phyloP scores from a whole-genome alignment of 2,888 invertebrate species.

The Caenorhabditis sinica region DNA sequence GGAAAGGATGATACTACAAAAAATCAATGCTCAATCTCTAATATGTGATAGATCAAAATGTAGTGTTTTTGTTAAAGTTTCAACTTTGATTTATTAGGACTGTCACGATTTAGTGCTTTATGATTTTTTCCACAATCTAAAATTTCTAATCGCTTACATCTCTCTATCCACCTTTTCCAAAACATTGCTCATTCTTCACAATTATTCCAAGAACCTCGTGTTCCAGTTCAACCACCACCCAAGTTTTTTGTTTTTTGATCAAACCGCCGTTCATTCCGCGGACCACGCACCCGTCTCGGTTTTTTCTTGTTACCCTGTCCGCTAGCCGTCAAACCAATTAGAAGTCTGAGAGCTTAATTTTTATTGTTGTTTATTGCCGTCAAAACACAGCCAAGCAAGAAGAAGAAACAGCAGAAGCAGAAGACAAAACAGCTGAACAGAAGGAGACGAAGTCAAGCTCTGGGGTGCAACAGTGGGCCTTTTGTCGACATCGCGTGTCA shows the following conservation, averaged over 20 bases:
- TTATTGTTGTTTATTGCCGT: conserved; percentile 64
- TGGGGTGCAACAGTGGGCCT: conserved; percentile 14
- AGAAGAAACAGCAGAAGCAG: conserved; percentile 25
- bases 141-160: too few relatives aligned
- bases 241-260: neutral
- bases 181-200: neutral
- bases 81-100: too few relatives aligned
- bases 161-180: too few relatives aligned
- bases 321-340: conserved; percentile 54
- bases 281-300: conserved; percentile 7
- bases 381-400: conserved; percentile 29
- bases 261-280: neutral
- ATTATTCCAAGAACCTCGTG: neutral
- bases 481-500: conserved; percentile 60
- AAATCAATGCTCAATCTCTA: too few relatives aligned
- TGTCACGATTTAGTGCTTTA: too few relatives aligned
- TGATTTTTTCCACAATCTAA: too few relatives aligned
- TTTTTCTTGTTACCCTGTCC: conserved; percentile 23
- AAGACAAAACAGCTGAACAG: conserved; percentile 54
- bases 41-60: too few relatives aligned
- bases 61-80: too few relatives aligned
- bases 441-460: conserved; percentile 6
- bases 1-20: too few relatives aligned
- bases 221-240: neutral
- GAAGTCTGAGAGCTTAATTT: conserved; percentile 57